Percentiles rank a stretch among this genome's conserved stretches.
phyloP scores from a whole-genome alignment of 1,140 invertebrate genomes.

The Calosoma granatense region DNA sequence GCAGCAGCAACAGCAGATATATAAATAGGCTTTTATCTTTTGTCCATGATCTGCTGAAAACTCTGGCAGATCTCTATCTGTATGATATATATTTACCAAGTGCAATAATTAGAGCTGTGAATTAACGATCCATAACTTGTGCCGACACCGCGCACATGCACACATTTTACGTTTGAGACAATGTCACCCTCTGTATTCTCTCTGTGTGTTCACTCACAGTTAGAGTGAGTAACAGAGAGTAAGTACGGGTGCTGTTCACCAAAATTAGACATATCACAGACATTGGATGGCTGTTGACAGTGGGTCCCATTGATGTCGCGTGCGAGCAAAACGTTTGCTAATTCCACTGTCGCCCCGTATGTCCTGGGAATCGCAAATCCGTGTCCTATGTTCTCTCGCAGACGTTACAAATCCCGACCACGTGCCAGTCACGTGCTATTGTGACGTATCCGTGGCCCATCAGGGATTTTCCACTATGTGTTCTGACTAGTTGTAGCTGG shows the following conservation, averaged over 20 bases:
- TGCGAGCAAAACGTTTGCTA: too few relatives aligned
- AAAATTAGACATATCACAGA: not conserved
- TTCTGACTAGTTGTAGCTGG: not conserved
- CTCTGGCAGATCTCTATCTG: too few relatives aligned
- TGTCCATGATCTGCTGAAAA: too few relatives aligned
- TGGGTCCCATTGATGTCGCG: not conserved
- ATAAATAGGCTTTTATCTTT: too few relatives aligned
- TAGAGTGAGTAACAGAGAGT: too few relatives aligned
- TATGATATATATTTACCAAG: too few relatives aligned
- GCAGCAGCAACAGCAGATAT: too few relatives aligned
- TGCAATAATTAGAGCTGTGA: too few relatives aligned
- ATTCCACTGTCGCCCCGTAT: not conserved
- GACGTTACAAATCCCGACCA: constrained; percentile 4
- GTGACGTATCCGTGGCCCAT: not conserved
- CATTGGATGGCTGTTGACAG: not conserved
- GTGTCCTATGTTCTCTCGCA: not conserved
- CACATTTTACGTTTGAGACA: too few relatives aligned
- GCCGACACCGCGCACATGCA: not conserved
- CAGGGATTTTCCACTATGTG: not conserved
- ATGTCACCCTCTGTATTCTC: not conserved
- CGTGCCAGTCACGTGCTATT: not conserved
- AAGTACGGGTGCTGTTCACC: too few relatives aligned
- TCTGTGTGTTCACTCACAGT: not conserved
- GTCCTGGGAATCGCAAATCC: not conserved
- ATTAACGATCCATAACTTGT: not conserved